phyloP scores from a whole-genome alignment of 2,888 invertebrate species.

The Syrista parreyssii region DNA sequence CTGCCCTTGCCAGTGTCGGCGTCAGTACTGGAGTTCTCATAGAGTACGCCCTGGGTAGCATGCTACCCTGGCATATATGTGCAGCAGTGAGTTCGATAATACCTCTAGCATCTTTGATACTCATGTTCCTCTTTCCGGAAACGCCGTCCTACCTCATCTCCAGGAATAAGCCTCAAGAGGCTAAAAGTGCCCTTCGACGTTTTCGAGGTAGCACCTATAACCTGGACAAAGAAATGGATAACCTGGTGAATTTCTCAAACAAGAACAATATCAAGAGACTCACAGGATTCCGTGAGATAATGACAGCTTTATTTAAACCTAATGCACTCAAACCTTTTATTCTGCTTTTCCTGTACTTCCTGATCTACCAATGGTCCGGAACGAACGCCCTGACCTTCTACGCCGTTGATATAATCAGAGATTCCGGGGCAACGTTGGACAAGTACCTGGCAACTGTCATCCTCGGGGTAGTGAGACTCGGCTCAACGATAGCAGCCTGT shows the following conservation, averaged over 20 bases:
- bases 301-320: constrained; percentile 71
- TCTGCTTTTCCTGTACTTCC: constrained; percentile 73
- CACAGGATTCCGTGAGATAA: constrained; percentile 68
- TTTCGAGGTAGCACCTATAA: constrained; percentile 74
- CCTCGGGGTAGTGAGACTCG: constrained; percentile 71
- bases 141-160: constrained; percentile 79
- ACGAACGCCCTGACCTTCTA: constrained; percentile 78
- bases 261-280: constrained; percentile 74
- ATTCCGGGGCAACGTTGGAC: constrained; percentile 71
- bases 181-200: constrained; percentile 70
- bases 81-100: constrained; percentile 74
- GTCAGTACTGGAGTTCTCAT: constrained; percentile 79
- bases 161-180: constrained; percentile 71
- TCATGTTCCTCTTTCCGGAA: constrained; percentile 76
- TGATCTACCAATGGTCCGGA: constrained; percentile 79
- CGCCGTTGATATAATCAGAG: constrained; percentile 75
- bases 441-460: constrained; percentile 73
- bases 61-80: constrained; percentile 73
- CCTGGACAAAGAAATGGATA: constrained; percentile 73
- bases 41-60: constrained; percentile 73
- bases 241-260: constrained; percentile 72
- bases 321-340: constrained; percentile 75
- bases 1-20: constrained; percentile 77
- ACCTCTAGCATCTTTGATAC: constrained; percentile 71
- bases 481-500: constrained; percentile 75